Percentiles rank a stretch among this genome's conserved stretches.
These are phyloP conservation scores for Drosophila atroscutellata DNA, from an alignment of 2,888 invertebrate species.

Conservation along the genomic window DNA sequence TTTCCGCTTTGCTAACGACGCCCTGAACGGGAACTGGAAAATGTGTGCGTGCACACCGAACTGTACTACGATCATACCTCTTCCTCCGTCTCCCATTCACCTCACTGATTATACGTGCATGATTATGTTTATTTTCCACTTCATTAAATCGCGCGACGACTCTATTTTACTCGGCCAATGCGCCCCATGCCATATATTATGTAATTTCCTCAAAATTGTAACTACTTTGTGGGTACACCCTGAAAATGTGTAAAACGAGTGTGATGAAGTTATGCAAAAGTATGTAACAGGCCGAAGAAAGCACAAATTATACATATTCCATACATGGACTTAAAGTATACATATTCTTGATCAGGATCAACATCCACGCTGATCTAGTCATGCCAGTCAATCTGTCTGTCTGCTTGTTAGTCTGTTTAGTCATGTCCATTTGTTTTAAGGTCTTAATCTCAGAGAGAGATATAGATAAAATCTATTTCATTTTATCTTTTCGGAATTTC, in stretches of 20 bases:
- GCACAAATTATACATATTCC: background rate
- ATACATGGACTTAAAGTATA: background rate
- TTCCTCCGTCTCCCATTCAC: background rate
- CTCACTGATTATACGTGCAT: constrained; percentile 50
- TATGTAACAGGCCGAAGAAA: background rate
- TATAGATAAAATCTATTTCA: background rate
- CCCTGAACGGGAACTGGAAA: constrained; percentile 21
- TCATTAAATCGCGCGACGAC: constrained; percentile 71
- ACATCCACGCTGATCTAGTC: background rate
- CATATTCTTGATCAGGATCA: background rate
- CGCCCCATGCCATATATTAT: constrained; percentile 54
- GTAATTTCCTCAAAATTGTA: constrained; percentile 74
- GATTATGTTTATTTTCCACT: constrained; percentile 76
- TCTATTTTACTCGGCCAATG: constrained; percentile 46
- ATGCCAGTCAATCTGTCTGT: background rate
- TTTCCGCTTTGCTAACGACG: constrained; percentile 68
- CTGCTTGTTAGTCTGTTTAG: background rate
- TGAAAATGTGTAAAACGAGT: background rate
- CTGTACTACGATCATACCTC: constrained; percentile 7
- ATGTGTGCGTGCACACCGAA: constrained; percentile 8
- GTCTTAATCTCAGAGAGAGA: background rate
- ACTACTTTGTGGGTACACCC: constrained; percentile 51
- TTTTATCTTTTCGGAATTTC: background rate
- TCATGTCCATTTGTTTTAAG: background rate
- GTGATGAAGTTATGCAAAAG: background rate